Evolutionary conservation across 2,888 invertebrate genomes (phyloP).

Genomic region (Cheilosia vernalis): DNA sequence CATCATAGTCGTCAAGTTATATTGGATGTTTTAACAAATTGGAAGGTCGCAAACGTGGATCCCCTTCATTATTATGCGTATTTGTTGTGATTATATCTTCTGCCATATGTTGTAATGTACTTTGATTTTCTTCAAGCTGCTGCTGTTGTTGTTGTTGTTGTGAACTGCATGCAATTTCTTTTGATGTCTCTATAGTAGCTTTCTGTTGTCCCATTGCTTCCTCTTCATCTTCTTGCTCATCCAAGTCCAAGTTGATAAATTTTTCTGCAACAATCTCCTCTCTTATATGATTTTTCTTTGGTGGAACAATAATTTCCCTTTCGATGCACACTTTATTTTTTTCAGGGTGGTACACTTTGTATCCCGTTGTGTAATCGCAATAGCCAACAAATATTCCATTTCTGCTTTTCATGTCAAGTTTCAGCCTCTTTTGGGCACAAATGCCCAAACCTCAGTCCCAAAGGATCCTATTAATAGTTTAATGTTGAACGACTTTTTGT

Average conservation of each 20-base stretch:
- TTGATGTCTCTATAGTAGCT: neutral
- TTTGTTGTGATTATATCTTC: too few relatives aligned
- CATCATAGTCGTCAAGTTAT: conserved; percentile 11
- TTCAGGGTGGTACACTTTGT: conserved; percentile 8
- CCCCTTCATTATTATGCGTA: neutral
- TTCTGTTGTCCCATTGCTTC: neutral
- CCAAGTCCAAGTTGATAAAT: neutral
- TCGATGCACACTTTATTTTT: neutral
- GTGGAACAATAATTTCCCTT: neutral
- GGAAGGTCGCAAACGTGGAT: neutral
- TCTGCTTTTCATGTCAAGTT: too few relatives aligned
- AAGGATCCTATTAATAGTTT: too few relatives aligned
- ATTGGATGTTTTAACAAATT: conserved; percentile 11
- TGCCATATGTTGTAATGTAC: too few relatives aligned
- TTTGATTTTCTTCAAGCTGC: neutral
- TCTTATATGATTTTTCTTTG: neutral
- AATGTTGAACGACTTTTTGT: too few relatives aligned
- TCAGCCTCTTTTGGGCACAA: too few relatives aligned
- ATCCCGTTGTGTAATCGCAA: neutral
- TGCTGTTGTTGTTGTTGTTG: neutral
- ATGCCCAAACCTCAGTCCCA: too few relatives aligned
- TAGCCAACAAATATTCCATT: too few relatives aligned
- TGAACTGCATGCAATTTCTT: neutral
- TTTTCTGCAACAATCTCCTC: neutral
- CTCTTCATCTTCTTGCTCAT: neutral